Conservation (phyloP, 2,888 invertebrate species). For the Xestobium rufovillosum region DNA sequence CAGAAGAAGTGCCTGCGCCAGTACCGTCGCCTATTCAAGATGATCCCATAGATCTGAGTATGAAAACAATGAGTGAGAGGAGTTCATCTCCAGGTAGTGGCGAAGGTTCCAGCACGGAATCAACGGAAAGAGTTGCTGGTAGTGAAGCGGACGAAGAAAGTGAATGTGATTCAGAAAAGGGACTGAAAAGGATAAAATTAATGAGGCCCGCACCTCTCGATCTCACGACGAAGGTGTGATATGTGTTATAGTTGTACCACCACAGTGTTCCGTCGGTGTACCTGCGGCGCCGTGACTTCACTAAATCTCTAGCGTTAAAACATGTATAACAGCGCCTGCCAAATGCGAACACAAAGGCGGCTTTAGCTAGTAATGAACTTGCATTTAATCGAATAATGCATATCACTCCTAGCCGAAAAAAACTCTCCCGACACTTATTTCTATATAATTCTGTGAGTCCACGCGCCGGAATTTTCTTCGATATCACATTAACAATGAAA, state of each 20-base stretch:
- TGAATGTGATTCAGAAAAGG: conserved; percentile 43
- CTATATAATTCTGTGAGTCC: too few species aligned
- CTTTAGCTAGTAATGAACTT: conserved; percentile 22
- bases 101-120: conserved; percentile 33
- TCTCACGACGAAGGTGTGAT: conserved; percentile 64
- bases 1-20: conserved; percentile 40
- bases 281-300: conserved; percentile 26
- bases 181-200: conserved; percentile 40
- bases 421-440: too few species aligned
- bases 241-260: conserved; percentile 25
- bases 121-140: conserved; percentile 33
- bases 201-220: conserved; percentile 50
- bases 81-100: conserved; percentile 38
- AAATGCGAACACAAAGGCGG: conserved; percentile 24
- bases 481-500: too few species aligned
- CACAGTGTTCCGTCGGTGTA: conserved; percentile 32
- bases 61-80: conserved; percentile 57
- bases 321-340: conserved; percentile 17
- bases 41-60: conserved; percentile 74
- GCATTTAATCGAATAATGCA: conserved; percentile 22
- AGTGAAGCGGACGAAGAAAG: conserved; percentile 51
- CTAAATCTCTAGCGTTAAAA: conserved; percentile 10
- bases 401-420: conserved; percentile 19
- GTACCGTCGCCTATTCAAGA: conserved; percentile 51
- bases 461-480: too few species aligned